Evolutionary conservation across 1,140 invertebrate genomes (phyloP).

Genomic region (Drosophila nebulosa): DNA sequence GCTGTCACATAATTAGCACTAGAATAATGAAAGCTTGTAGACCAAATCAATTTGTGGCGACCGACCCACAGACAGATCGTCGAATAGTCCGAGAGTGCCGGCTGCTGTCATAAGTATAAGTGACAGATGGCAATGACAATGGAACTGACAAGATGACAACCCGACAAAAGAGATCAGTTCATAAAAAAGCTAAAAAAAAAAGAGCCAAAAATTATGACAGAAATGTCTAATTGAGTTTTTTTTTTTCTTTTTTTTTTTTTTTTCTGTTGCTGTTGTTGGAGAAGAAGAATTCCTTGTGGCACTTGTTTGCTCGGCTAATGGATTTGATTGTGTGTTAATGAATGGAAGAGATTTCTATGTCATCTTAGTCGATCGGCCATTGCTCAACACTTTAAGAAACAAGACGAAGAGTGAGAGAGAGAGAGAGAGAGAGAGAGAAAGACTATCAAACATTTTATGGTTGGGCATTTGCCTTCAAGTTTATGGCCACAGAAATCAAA

Average conservation of each 20-base stretch:
- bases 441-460: constrained; percentile 48
- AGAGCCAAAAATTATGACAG: constrained; percentile 54
- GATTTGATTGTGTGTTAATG: constrained; percentile 78
- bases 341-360: constrained; percentile 46
- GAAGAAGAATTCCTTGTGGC: constrained; percentile 28
- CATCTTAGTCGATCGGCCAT: constrained; percentile 28
- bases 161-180: constrained; percentile 44
- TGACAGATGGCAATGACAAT: constrained; percentile 53
- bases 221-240: constrained; percentile 72
- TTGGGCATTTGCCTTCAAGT: constrained; percentile 31
- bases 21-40: constrained; percentile 63
- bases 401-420: constrained; percentile 29
- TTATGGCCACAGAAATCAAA: constrained; percentile 68
- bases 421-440: neutral
- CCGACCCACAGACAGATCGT: neutral
- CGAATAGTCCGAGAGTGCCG: neutral
- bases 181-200: constrained; percentile 43
- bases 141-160: constrained; percentile 49
- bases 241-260: constrained; percentile 33
- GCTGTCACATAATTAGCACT: constrained; percentile 66
- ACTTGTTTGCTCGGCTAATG: constrained; percentile 56
- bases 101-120: constrained; percentile 55
- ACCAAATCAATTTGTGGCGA: constrained; percentile 46
- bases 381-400: constrained; percentile 52
- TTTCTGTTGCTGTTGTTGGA: neutral